Evolutionary conservation across 2,113 vertebrate species (phyloP), one percentile per base, ranked within the genome.

Genomic region (Triplophysa rosa): DNA sequence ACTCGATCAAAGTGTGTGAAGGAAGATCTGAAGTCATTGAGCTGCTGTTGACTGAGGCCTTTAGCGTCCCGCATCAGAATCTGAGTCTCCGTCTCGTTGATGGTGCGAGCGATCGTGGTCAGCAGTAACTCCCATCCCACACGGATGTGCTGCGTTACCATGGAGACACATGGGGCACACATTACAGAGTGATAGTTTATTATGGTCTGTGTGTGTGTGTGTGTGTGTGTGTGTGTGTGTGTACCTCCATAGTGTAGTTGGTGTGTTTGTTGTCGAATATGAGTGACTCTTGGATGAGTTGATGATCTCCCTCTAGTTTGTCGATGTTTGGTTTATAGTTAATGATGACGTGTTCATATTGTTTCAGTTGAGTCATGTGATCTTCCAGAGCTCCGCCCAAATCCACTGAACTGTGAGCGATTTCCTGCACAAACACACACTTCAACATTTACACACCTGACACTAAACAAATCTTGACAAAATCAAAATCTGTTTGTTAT

Each of bases 1-100:
- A 96, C 95, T 94, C 94, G 92, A 87, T 96, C 95, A 4, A 96
- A 96, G 86, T 96, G 95, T 90, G 92, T 96, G 91, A 96, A 96
- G 42, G 95, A 96, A 84, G 94, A 93, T 88, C 95, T 91, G 90
- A 95, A 96, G 80, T 95, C 95, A 54, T 93, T 96, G 90, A 96
- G 94, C 89, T 96, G 95, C 81, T 95, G 91, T 80, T 96, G 95
- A 73, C 94, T 96, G 90, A 96, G 95, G 84, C 95, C 95, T 89
- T 96, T 96, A 0, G 95, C 94, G 13, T 96, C 95, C 24, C 95
- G 90, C 7, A 93, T 96, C 78, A 96, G 90, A 84, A 96, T 95
- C 91, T 96, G 95, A 49, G 95, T 96, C 88, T 95, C 95, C 78
- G 95, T 92, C 85, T 96, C 95, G 5, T 96, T 96, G 90, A 96